Evolutionary conservation across 2,888 invertebrate genomes (phyloP).

Genomic region (Onthophagus sagittarius): DNA sequence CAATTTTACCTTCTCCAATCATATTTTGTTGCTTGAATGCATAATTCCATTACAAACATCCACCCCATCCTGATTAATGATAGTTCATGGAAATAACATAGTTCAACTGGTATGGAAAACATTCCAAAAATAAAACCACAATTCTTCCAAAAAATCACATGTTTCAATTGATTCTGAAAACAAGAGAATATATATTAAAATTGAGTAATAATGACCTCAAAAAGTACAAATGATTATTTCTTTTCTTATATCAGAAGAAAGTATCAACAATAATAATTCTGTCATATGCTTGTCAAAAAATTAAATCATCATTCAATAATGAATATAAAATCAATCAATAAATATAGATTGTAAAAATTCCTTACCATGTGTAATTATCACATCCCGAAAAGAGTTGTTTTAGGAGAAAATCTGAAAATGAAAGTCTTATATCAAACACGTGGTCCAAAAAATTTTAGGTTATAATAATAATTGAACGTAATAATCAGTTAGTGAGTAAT

Average conservation of each 20-base stretch:
- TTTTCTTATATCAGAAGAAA: conserved; percentile 4
- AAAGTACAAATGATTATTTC: background rate
- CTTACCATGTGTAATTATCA: background rate
- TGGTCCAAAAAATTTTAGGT: background rate
- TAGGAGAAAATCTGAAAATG: background rate
- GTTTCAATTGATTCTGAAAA: too few species aligned
- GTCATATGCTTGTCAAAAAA: conserved; percentile 19
- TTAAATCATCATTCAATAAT: conserved; percentile 8
- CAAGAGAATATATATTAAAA: background rate
- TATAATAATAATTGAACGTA: background rate
- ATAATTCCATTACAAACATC: too few species aligned
- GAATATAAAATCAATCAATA: background rate
- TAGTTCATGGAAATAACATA: too few species aligned
- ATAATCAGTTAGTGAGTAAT: background rate
- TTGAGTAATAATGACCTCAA: background rate
- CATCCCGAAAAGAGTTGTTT: background rate
- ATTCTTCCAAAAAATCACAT: too few species aligned
- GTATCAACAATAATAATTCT: conserved; percentile 11
- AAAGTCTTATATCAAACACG: background rate
- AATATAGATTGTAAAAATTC: background rate
- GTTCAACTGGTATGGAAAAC: too few species aligned
- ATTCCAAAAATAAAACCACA: too few species aligned
- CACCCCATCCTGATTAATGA: too few species aligned
- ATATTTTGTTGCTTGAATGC: too few species aligned
- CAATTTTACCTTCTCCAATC: too few species aligned